Evolutionary conservation across 2,113 vertebrate species (phyloP).

Genomic region (Pomatorhinus ruficollis): DNA sequence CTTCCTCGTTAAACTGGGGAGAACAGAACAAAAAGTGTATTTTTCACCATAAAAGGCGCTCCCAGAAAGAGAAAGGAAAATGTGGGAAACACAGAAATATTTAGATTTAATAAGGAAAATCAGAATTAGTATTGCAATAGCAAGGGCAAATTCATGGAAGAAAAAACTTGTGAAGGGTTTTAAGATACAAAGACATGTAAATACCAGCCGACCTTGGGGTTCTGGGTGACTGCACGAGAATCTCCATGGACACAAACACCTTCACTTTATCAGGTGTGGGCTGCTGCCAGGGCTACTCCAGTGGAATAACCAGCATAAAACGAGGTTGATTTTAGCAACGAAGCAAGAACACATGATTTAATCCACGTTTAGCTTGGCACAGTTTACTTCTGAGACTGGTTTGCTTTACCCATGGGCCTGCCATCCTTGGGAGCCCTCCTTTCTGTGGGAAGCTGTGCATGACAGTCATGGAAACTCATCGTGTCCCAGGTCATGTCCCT

Average conservation of each 20-base stretch:
- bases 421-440: neutral
- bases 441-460: constrained; percentile 22
- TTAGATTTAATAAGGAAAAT: neutral
- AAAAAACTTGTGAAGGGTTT: neutral
- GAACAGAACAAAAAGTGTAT: neutral
- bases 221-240: neutral
- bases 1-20: neutral
- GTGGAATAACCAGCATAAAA: neutral
- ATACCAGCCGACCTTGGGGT: neutral
- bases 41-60: neutral
- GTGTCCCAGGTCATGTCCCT: neutral
- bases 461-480: constrained; percentile 20
- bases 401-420: neutral
- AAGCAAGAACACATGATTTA: neutral
- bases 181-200: neutral
- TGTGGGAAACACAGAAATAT: neutral
- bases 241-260: neutral
- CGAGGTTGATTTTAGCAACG: neutral
- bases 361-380: neutral
- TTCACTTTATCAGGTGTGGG: neutral
- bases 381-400: neutral
- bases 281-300: neutral
- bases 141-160: neutral
- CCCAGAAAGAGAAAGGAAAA: neutral
- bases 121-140: neutral